Percentiles rank a stretch among this genome's conserved stretches.
These are phyloP conservation scores for Leptosomus discolor DNA, from an alignment of 2,113 vertebrate species.

Conservation along the genomic window DNA sequence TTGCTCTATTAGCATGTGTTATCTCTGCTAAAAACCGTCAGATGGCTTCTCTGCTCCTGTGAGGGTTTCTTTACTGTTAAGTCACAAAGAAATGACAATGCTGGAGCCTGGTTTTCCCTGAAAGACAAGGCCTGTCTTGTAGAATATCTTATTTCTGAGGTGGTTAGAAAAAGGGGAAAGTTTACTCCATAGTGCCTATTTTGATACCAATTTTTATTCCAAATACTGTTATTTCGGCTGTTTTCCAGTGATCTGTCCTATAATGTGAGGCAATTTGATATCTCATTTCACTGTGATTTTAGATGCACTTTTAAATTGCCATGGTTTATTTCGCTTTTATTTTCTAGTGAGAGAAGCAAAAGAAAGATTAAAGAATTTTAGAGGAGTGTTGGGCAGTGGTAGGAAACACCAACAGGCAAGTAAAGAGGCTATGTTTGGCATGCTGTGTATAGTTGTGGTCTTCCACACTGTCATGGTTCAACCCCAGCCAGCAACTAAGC, in stretches of 20 bases:
- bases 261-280: not conserved
- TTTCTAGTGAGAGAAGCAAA: not conserved
- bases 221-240: not conserved
- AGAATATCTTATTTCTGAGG: not conserved
- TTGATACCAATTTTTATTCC: not conserved
- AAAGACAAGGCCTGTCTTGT: not conserved
- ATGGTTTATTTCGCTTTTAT: not conserved
- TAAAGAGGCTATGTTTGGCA: not conserved
- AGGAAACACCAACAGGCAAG: not conserved
- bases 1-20: not conserved
- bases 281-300: not conserved
- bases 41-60: not conserved
- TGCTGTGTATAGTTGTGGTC: not conserved
- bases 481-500: not conserved
- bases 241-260: not conserved
- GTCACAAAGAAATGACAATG: not conserved
- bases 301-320: not conserved
- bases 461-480: not conserved
- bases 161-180: not conserved
- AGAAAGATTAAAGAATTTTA: not conserved
- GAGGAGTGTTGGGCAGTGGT: fast-evolving
- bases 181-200: not conserved
- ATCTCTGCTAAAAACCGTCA: constrained; percentile 12
- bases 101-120: not conserved
- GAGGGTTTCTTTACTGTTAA: not conserved